Evolutionary conservation across 2,113 vertebrate species (phyloP), one percentile per base, ranked within the genome.

Genomic region (Pterophyllum scalare): DNA sequence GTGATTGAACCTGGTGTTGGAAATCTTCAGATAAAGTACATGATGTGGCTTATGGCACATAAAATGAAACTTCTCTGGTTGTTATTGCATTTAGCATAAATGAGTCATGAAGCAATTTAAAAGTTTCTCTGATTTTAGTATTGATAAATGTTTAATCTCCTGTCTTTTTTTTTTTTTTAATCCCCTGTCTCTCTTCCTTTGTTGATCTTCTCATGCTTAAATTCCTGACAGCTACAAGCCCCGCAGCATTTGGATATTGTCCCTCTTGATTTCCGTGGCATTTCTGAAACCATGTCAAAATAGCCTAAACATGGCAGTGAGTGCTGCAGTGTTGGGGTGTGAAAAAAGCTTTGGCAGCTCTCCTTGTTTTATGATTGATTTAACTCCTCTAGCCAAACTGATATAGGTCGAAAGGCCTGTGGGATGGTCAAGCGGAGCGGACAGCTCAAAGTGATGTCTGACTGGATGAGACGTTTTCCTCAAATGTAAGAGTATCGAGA

Each of bases 361-460:
- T 82, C 70, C 62, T 82, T 52, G 49, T 87, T 84, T 79, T 54
- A 20, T 94, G 93, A 95, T 95, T 93, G 94, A 94, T 93, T 90
- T 24, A 58, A 72, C 58, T 89, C 92, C 80, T 74, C 62, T 59
- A 89, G 93, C 82, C 80, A 88, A 91, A 89, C 90, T 70, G 67
- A 92, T 92, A 91, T 91, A 91, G 88, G 84, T 85, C 43, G 31
- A 75, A 77, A 62, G 81, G 88, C 93, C 93, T 58, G 31, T 79
- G 88, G 89, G 92, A 86, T 65, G 93, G 92, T 92, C 89, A 87
- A 78, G 82, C 74, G 46, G 79, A 79, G 75, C 81, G 40, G 70
- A 75, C 62, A 2, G 70, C 75, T 87, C 82, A 79, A 40, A 80
- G 80, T 92, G 93, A 92, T 77, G 88, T 86, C 74, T 92, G 85